Evolutionary conservation across 2,888 invertebrate genomes (phyloP).

Genomic region (Phortica okadai): DNA sequence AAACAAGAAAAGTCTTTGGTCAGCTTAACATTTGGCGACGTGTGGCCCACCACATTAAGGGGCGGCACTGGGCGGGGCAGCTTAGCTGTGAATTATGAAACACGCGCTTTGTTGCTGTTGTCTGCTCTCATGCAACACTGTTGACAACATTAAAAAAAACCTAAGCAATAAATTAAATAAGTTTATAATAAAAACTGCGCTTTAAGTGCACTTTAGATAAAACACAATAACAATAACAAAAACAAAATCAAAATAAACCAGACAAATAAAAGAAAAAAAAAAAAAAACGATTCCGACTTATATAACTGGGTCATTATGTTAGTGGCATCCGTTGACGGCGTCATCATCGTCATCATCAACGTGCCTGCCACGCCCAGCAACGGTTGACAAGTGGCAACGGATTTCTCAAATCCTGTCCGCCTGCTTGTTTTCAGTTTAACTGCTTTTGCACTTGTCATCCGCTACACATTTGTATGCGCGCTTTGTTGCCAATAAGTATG

Average conservation of each 20-base stretch:
- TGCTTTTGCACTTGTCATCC: not conserved
- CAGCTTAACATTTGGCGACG: not conserved
- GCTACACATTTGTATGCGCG: slow-evolving; percentile 13
- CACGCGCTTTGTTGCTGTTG: not conserved
- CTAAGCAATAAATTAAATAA: slow-evolving; percentile 68
- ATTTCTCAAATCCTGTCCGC: slow-evolving; percentile 18
- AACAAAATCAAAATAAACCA: slow-evolving; percentile 31
- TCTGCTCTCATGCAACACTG: not conserved
- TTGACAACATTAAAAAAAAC: slow-evolving; percentile 42
- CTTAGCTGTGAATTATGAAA: slow-evolving; percentile 25
- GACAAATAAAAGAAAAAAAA: not conserved
- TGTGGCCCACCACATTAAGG: not conserved
- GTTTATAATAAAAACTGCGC: slow-evolving; percentile 44
- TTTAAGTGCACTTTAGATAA: slow-evolving; percentile 67
- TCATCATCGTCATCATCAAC: not conserved
- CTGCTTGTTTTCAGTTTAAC: slow-evolving; percentile 1
- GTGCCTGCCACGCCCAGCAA: not conserved
- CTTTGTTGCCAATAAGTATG: slow-evolving; percentile 35
- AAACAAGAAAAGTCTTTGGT: not conserved
- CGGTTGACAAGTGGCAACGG: not conserved
- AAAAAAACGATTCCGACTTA: not conserved
- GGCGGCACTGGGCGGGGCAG: not conserved
- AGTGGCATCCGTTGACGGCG: not conserved
- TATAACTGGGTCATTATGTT: slow-evolving; percentile 25
- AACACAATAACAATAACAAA: slow-evolving; percentile 43